A percentile compares a stretch with the other conserved stretches of the same genome.
These are phyloP conservation scores for Crambe crambe DNA, from an alignment of 37 sponge, comb jelly and placozoan genomes.

Conservation along the genomic window DNA sequence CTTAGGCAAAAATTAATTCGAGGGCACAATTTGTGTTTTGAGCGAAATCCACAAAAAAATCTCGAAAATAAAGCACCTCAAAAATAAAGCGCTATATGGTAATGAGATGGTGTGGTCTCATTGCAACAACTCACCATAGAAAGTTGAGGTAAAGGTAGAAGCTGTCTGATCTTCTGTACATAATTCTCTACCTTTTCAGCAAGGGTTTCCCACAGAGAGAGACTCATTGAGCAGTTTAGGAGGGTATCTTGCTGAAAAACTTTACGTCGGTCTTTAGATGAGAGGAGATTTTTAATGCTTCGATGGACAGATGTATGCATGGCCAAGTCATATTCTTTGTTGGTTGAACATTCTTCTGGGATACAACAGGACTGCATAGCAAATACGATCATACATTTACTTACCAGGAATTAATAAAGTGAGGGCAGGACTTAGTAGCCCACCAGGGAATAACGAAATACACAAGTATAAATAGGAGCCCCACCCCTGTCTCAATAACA, in stretches of 20 bases:
- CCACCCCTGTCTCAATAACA: background rate
- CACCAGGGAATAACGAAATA: background rate
- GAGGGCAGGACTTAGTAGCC: background rate
- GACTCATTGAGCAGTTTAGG: background rate
- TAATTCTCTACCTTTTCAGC: background rate
- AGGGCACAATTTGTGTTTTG: too few relatives aligned
- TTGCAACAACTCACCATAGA: background rate
- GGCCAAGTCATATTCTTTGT: background rate
- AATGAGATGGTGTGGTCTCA: too few relatives aligned
- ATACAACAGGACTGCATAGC: background rate
- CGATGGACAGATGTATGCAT: background rate
- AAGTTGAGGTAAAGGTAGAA: constrained; percentile 1
- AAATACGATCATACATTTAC: background rate
- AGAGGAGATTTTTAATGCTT: background rate
- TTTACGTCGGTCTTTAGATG: background rate
- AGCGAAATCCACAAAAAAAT: too few relatives aligned
- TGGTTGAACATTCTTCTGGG: constrained; percentile 1
- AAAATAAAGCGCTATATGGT: too few relatives aligned
- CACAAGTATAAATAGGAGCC: background rate
- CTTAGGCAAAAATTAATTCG: too few relatives aligned
- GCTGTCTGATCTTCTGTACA: background rate
- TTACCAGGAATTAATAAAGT: background rate
- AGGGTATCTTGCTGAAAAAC: background rate
- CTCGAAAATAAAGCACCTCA: too few relatives aligned
- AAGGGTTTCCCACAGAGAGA: background rate